Base-by-base conservation (phyloP, 1,140 invertebrate species). In the Mylabris phalerata region DNA sequence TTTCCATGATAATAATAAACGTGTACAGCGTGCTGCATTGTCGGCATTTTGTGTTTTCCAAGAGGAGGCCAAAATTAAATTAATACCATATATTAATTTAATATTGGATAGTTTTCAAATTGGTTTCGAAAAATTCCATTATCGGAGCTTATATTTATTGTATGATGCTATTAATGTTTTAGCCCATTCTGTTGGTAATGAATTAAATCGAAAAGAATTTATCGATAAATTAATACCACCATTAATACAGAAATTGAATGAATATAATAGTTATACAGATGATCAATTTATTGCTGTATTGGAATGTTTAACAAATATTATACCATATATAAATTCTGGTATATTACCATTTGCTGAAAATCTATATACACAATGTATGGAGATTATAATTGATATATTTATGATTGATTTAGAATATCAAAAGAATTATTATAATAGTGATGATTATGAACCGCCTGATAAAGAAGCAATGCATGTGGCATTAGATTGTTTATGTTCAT, bases 381-480 rank as follows among this genome's bases (percentile, higher is more conserved):
- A 89, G 25, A 79, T 99, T 10, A 95, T 99, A 55, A 93, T 98
- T 73, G 95, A 98, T 76, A 98, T 94, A 5, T 79, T 98, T 41
- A 59, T 64, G 43, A 58, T 62, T 9, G 59, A 57, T 40, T 92
- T 95, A 75, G 93, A 97, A 75, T 91, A 93, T 71, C 89, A 92
- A 77, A 84, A 91, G 68, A 90, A 87, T 73, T 87, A 89, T 2
- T 84, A 88, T 48, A 86, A 89, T 61, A 90, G 88, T 73, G 89
- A 92, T 66, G 86, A 89, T 62, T 90, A 88, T 73, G 89, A 92
- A 66, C 88, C 92, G 26, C 93, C 95, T 1, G 96, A 99, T 74
- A 98, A 98, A 75, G 96, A 99, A 73, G 97, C 98, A 65, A 97
- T 99, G 90, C 98, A 98, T 64, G 96, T 98, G 5, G 95, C 96